These are phyloP conservation scores for Ascaphus truei DNA, from an alignment of 2,113 vertebrate species.

Conservation along the genomic window DNA sequence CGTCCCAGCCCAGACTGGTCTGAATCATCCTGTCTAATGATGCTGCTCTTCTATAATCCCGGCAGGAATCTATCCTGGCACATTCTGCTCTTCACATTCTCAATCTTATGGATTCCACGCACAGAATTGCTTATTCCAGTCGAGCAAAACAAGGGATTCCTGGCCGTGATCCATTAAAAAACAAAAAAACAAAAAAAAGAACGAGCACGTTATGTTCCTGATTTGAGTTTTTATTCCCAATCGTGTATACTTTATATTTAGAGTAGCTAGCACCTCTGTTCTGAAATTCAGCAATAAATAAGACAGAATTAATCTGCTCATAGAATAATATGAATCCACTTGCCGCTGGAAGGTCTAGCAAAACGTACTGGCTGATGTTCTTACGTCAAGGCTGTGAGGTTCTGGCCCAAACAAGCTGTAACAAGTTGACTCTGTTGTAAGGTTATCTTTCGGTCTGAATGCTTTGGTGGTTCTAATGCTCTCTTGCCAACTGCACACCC, in stretches of 20 bases:
- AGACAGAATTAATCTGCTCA: background rate
- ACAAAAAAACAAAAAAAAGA: too few relatives aligned
- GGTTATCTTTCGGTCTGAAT: conserved; percentile 24
- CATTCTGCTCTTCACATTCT: background rate
- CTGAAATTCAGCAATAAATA: conserved; percentile 1
- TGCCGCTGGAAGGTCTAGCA: background rate
- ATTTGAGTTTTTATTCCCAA: conserved; percentile 4
- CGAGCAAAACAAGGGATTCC: conserved; percentile 26
- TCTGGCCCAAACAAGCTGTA: background rate
- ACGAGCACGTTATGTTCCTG: background rate
- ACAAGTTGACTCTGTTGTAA: conserved; percentile 11
- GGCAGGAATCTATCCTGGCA: background rate
- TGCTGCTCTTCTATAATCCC: background rate
- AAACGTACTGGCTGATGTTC: background rate
- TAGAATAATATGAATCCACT: background rate
- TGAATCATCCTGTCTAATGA: conserved; percentile 4
- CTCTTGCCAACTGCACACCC: background rate
- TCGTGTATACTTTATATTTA: conserved; percentile 15
- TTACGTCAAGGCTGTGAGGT: background rate
- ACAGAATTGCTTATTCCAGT: conserved; percentile 13
- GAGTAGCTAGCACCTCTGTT: conserved; percentile 24
- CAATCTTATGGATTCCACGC: background rate
- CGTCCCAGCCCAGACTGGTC: background rate
- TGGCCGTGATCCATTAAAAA: conserved; percentile 20
- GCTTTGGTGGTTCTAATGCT: conserved; percentile 30